Evolutionary conservation across 2,888 invertebrate genomes (phyloP).

Genomic region (Clitarchus hookeri): DNA sequence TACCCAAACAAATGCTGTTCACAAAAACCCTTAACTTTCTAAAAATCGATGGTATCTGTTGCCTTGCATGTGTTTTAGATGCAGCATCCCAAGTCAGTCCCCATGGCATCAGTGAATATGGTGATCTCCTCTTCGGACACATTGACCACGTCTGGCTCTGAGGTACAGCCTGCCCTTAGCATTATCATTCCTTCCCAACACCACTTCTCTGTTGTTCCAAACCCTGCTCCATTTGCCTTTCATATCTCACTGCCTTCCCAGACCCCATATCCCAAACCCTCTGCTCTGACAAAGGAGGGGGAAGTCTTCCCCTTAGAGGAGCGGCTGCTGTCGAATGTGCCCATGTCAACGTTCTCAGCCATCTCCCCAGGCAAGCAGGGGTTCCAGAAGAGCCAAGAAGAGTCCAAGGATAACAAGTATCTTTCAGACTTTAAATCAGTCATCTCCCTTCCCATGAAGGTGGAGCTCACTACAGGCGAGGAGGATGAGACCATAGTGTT

Average conservation of each 20-base stretch:
- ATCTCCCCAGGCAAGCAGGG: constrained; percentile 42
- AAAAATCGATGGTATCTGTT: no score
- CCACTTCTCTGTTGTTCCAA: constrained; percentile 50
- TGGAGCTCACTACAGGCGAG: constrained; percentile 82
- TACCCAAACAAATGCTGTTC: no score
- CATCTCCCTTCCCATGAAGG: constrained; percentile 81
- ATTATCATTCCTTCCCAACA: constrained; percentile 84
- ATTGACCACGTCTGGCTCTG: constrained; percentile 63
- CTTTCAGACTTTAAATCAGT: constrained; percentile 86
- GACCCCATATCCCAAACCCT: neutral
- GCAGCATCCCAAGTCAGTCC: constrained; percentile 49
- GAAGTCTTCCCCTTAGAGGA: constrained; percentile 35
- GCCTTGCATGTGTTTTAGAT: no score
- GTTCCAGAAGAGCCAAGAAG: constrained; percentile 40
- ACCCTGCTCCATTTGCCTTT: constrained; percentile 62
- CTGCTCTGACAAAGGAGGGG: neutral
- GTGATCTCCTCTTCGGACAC: constrained; percentile 83
- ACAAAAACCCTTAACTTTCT: no score
- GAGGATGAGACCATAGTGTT: constrained; percentile 78
- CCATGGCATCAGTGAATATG: constrained; percentile 73
- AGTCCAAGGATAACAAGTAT: constrained; percentile 51
- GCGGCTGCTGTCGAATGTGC: constrained; percentile 46
- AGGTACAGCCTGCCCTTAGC: constrained; percentile 69
- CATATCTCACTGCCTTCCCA: constrained; percentile 63
- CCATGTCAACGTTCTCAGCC: constrained; percentile 49